Evolutionary conservation across 2,113 vertebrate genomes (phyloP), one percentile per base, ranked within the genome.

Genomic region (Indicator indicator): DNA sequence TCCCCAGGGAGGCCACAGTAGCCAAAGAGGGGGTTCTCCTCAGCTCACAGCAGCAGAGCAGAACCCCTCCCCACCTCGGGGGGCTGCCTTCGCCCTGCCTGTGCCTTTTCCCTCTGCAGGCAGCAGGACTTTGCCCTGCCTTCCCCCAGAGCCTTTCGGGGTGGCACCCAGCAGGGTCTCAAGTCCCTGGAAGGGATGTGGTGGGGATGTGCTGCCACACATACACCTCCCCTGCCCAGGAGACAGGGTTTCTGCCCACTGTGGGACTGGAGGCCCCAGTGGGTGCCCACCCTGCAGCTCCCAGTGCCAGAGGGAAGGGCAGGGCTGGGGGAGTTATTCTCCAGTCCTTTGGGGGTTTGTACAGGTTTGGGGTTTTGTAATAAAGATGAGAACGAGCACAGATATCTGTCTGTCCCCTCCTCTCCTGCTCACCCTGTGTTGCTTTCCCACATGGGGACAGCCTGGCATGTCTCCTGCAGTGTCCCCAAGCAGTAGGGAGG

Each of bases 31-130:
- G 5, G 2, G 23, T 52, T 17, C 10, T 33, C 33, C 19, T 11
- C 12, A 8, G 64, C 56, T 50, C 6, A 4, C 3, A 2, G 16
- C 12, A 30, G 44, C 2, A 0, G 20, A 50, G 16, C n/a, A 0
- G 2, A 16, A 54, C 8, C 44, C 12, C 9, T 13, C 33, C 19
- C 27, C 63, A 15, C 11, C 11, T 12, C 21, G 17, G 12, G 11
- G 46, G 24, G n/a, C 48, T 54, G 70, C 59, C 38, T 17, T 16
- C 1, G 3, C 26, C 62, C 42, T 33, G 33, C 42, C 52, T 27
- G 54, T 64, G 59, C 70, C 81, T 74, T 74, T 55, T 48, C 40
- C 40, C 13, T 12, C 36, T 9, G 38, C 12, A 20, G 76, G 60
- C 48, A 56, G 50, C 2, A 9, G 28, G 50, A 14, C 15, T 19